Conservation (phyloP, 1,140 invertebrate genomes). For the Caerostris darwini region DNA sequence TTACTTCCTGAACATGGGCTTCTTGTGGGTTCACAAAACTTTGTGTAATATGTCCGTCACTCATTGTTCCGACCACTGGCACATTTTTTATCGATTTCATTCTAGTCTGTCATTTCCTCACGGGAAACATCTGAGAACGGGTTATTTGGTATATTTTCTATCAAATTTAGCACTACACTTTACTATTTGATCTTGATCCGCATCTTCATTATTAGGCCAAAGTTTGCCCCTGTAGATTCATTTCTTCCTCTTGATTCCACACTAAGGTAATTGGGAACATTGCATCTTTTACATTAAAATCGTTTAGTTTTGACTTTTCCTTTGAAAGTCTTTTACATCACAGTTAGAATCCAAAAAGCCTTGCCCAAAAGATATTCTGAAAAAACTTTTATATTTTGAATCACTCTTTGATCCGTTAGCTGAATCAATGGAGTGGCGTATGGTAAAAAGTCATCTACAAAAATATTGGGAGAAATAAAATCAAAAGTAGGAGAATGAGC, state of each 20-base stretch:
- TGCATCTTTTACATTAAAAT: conserved; percentile 13
- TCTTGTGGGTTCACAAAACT: too few species aligned
- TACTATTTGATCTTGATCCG: not conserved
- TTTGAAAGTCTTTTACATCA: not conserved
- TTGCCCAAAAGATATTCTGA: not conserved
- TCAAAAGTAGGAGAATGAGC: conserved; percentile 20
- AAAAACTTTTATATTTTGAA: conserved; percentile 17
- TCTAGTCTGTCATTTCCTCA: not conserved
- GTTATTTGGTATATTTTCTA: too few species aligned
- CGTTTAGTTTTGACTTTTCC: too few species aligned
- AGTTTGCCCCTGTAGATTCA: not conserved
- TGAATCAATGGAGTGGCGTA: conserved; percentile 19
- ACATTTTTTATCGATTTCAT: too few species aligned
- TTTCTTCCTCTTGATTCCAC: not conserved
- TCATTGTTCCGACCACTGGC: not conserved
- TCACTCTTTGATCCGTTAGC: not conserved
- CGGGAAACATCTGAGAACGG: not conserved
- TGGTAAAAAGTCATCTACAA: not conserved
- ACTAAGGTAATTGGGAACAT: not conserved
- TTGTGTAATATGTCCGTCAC: too few species aligned
- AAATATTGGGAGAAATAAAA: conserved; percentile 52
- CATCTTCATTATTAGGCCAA: conserved; percentile 25
- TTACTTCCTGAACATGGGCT: too few species aligned
- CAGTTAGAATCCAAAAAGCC: conserved; percentile 8
- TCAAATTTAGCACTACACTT: too few species aligned